Percentiles rank a stretch among this genome's conserved stretches.
phyloP scores from a whole-genome alignment of 2,888 invertebrate genomes.

The Candidula unifasciata region DNA sequence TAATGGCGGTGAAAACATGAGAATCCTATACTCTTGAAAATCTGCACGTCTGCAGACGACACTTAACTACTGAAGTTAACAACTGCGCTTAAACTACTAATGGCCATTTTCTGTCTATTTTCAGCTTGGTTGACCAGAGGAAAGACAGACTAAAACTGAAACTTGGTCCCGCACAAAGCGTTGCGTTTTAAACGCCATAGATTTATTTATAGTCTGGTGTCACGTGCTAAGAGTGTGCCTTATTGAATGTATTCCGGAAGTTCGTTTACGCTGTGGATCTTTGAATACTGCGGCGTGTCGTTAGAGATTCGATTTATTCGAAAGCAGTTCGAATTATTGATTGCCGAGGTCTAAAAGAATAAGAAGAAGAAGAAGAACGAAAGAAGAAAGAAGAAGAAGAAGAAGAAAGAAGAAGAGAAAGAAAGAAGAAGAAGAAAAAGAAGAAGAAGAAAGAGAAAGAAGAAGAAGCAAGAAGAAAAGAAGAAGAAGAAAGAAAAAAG shows the following conservation, averaged over 20 bases:
- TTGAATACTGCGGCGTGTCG: too few relatives aligned
- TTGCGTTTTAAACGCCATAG: neutral
- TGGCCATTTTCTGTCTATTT: conserved; percentile 1
- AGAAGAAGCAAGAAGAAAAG: neutral
- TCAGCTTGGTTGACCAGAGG: neutral
- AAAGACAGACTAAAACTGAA: neutral
- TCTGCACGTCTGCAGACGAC: neutral
- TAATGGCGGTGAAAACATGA: too few relatives aligned
- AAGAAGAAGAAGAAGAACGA: too few relatives aligned
- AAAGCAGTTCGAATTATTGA: neutral
- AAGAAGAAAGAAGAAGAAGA: neutral
- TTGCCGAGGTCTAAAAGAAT: neutral
- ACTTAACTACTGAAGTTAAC: neutral
- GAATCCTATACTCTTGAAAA: too few relatives aligned
- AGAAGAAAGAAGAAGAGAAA: neutral
- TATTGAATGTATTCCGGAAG: too few relatives aligned
- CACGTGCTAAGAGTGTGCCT: too few relatives aligned
- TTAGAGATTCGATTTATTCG: too few relatives aligned
- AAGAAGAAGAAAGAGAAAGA: neutral
- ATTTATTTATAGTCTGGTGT: neutral
- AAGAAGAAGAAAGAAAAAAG: neutral
- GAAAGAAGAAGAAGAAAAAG: neutral
- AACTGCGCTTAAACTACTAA: neutral
- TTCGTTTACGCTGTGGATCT: too few relatives aligned
- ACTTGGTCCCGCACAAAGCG: too few relatives aligned